These are phyloP conservation scores for Dicyrtoma fusca DNA, from an alignment of 2,888 invertebrate species.

Conservation along the genomic window DNA sequence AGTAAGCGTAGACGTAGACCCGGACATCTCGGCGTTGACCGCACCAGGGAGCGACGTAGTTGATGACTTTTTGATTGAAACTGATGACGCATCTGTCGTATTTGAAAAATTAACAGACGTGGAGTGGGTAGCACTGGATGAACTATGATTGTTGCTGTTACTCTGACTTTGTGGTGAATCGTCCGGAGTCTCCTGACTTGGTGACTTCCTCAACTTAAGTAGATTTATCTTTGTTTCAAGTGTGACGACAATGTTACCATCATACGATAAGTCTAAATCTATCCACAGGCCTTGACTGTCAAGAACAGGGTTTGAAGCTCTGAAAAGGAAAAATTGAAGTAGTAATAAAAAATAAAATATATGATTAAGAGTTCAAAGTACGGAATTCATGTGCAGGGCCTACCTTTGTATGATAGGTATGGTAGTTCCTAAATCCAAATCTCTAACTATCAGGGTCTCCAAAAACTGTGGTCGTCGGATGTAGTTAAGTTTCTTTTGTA, in stretches of 20 bases:
- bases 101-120: constrained; percentile 3
- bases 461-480: constrained; percentile 89
- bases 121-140: constrained; percentile 8
- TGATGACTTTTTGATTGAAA: background rate
- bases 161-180: constrained; percentile 36
- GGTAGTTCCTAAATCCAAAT: constrained; percentile 72
- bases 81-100: background rate
- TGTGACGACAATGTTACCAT: constrained; percentile 77
- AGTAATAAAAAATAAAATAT: background rate
- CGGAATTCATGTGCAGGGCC: no score
- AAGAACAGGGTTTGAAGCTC: constrained; percentile 68
- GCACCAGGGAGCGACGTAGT: background rate
- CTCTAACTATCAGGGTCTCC: constrained; percentile 76
- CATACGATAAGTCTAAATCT: constrained; percentile 79
- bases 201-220: constrained; percentile 67
- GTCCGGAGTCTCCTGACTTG: constrained; percentile 45
- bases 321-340: constrained; percentile 46
- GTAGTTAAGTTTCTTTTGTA: constrained; percentile 83
- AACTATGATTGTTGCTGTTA: background rate
- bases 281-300: constrained; percentile 88
- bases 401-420: constrained; percentile 67
- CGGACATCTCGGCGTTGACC: background rate
- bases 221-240: constrained; percentile 87
- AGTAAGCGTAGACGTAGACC: background rate
- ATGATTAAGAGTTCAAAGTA: no score